Evolutionary conservation across 1,140 invertebrate genomes (phyloP).

Genomic region (Aricia agestis): DNA sequence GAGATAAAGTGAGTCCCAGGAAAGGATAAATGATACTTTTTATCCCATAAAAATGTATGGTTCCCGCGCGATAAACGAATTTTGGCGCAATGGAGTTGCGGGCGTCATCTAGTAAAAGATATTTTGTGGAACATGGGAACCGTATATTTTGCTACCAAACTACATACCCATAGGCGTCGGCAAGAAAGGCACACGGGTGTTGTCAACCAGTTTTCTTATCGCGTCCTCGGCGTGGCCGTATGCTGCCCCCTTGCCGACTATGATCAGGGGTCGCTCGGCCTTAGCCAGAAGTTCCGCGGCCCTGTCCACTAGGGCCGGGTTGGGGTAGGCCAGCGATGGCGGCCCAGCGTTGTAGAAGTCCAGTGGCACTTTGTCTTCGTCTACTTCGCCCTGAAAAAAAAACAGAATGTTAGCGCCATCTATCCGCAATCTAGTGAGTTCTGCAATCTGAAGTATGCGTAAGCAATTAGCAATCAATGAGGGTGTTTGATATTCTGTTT

Average conservation of each 20-base stretch:
- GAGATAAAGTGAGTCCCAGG: too few relatives aligned
- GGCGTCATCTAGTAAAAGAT: too few relatives aligned
- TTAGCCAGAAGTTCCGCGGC: conserved; percentile 82
- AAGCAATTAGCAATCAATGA: too few relatives aligned
- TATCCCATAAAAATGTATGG: too few relatives aligned
- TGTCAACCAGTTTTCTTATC: conserved; percentile 82
- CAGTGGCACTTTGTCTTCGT: conserved; percentile 58
- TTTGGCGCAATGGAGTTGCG: too few relatives aligned
- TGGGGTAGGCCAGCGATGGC: conserved; percentile 73
- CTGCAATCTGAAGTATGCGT: too few relatives aligned
- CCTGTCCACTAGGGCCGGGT: conserved; percentile 79
- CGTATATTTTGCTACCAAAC: not conserved
- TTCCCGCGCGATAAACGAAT: too few relatives aligned
- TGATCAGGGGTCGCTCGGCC: conserved; percentile 89
- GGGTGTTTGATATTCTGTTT: too few relatives aligned
- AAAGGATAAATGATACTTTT: too few relatives aligned
- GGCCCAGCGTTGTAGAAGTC: conserved; percentile 50
- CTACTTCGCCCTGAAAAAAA: conserved; percentile 49
- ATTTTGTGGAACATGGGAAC: too few relatives aligned
- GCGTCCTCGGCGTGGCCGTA: conserved; percentile 87
- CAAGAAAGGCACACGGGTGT: conserved; percentile 89
- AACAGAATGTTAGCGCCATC: not conserved
- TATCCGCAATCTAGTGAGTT: too few relatives aligned
- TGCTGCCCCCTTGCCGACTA: conserved; percentile 96
- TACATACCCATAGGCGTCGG: conserved; percentile 93